Evolutionary conservation across 2,113 vertebrate genomes (phyloP).

Genomic region (Siniperca chuatsi): DNA sequence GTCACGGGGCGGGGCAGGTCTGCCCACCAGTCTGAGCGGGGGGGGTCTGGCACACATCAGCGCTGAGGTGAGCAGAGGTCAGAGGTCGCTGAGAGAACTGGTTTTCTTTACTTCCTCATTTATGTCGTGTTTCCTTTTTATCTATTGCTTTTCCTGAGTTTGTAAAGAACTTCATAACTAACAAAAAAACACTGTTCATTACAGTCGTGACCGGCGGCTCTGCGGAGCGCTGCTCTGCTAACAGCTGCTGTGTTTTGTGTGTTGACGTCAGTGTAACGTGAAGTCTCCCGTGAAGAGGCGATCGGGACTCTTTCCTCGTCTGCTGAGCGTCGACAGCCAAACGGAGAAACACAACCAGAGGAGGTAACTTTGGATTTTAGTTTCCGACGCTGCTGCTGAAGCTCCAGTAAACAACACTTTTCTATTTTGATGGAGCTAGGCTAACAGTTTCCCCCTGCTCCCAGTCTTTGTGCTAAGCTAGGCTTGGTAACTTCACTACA

Average conservation of each 20-base stretch:
- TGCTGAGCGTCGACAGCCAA: slow-evolving; percentile 91
- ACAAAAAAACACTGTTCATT: no score
- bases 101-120: neutral
- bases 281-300: slow-evolving; percentile 94
- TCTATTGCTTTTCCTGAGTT: no score
- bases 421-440: no score
- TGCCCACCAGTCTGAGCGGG: slow-evolving; percentile 93
- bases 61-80: slow-evolving; percentile 85
- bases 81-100: neutral
- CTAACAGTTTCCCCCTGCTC: no score
- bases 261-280: slow-evolving; percentile 53
- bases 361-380: slow-evolving; percentile 78
- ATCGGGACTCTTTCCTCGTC: slow-evolving; percentile 92
- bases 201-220: no score
- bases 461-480: neutral
- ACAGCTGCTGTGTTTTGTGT: slow-evolving; percentile 27
- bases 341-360: slow-evolving; percentile 84
- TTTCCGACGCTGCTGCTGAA: no score
- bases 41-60: slow-evolving; percentile 89
- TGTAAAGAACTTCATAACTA: no score
- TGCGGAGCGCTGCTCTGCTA: neutral
- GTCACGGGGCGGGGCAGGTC: slow-evolving; percentile 80
- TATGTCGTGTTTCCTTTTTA: no score
- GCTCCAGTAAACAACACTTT: no score
- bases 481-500: no score